A percentile compares a stretch with the other conserved stretches of the same genome.
These are phyloP conservation scores for Colossoma macropomum DNA, from an alignment of 2,113 vertebrate species.

Conservation along the genomic window DNA sequence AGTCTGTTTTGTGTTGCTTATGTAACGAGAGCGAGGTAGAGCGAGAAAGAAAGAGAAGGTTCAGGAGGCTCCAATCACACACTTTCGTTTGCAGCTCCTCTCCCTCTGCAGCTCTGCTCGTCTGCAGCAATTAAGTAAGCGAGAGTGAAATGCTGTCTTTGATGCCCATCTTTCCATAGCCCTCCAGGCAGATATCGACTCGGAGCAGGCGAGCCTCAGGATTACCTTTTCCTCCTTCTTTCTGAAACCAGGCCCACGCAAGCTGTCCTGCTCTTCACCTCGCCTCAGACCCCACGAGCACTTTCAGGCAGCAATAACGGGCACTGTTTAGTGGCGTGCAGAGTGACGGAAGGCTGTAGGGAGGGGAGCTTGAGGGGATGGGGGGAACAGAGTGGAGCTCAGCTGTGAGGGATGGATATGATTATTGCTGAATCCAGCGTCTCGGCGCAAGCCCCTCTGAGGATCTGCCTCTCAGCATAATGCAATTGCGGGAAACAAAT, in stretches of 20 bases:
- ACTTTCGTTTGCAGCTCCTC: neutral
- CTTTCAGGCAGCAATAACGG: slow-evolving; percentile 22
- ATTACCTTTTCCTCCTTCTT: neutral
- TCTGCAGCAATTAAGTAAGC: neutral
- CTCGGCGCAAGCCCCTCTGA: slow-evolving; percentile 5
- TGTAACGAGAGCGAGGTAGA: slow-evolving; percentile 21
- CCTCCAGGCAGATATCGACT: slow-evolving; percentile 6
- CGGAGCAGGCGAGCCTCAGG: neutral
- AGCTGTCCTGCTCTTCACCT: slow-evolving; percentile 8
- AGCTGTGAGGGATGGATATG: slow-evolving; percentile 40
- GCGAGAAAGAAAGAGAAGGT: slow-evolving; percentile 9
- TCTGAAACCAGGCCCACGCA: neutral
- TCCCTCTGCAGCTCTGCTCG: slow-evolving; percentile 13
- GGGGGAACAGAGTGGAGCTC: slow-evolving; percentile 3
- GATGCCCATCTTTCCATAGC: slow-evolving; percentile 10
- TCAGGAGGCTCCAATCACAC: slow-evolving; percentile 21
- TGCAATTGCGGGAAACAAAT: slow-evolving; percentile 38
- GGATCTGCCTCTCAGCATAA: slow-evolving; percentile 26
- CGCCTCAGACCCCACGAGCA: neutral
- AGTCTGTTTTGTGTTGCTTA: slow-evolving; percentile 31
- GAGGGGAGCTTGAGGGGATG: neutral
- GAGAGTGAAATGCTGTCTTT: slow-evolving; percentile 23
- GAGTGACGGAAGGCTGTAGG: neutral
- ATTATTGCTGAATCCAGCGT: slow-evolving; percentile 31
- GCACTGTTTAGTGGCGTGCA: slow-evolving; percentile 16